phyloP scores from a whole-genome alignment of 2,888 invertebrate species.

The Orthonychiurus folsomi region DNA sequence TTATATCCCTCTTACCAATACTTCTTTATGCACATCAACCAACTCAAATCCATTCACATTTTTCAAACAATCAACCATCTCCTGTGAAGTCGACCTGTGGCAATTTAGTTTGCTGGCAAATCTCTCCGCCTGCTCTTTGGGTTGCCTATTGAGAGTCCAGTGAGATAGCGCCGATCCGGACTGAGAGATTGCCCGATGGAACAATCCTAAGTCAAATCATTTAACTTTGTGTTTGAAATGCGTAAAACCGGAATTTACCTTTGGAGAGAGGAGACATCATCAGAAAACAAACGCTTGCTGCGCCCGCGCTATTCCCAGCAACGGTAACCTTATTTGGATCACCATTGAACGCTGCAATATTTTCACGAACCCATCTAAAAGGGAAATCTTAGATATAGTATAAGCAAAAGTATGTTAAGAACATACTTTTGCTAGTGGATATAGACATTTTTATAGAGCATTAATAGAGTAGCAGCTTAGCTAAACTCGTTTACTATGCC shows the following conservation, averaged over 20 bases:
- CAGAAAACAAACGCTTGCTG: slow-evolving; percentile 4
- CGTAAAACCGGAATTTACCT: background rate
- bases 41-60: slow-evolving; percentile 14
- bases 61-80: slow-evolving; percentile 31
- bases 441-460: no score
- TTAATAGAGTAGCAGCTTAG: no score
- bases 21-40: slow-evolving; percentile 26
- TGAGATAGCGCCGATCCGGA: slow-evolving; percentile 25
- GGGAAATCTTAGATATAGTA: no score
- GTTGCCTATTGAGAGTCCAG: slow-evolving; percentile 24
- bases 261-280: slow-evolving; percentile 8
- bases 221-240: no score
- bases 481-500: no score
- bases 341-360: slow-evolving; percentile 21
- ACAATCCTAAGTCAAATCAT: slow-evolving; percentile 13
- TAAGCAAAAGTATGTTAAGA: no score
- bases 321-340: slow-evolving; percentile 26
- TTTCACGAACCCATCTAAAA: slow-evolving; percentile 24
- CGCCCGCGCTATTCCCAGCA: slow-evolving; percentile 18
- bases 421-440: no score
- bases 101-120: slow-evolving; percentile 30
- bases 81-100: slow-evolving; percentile 25
- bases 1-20: slow-evolving; percentile 18
- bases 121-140: slow-evolving; percentile 25
- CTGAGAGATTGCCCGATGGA: slow-evolving; percentile 24